Conservation (phyloP, 2,888 invertebrate species). For the Esperia sulphurella region DNA sequence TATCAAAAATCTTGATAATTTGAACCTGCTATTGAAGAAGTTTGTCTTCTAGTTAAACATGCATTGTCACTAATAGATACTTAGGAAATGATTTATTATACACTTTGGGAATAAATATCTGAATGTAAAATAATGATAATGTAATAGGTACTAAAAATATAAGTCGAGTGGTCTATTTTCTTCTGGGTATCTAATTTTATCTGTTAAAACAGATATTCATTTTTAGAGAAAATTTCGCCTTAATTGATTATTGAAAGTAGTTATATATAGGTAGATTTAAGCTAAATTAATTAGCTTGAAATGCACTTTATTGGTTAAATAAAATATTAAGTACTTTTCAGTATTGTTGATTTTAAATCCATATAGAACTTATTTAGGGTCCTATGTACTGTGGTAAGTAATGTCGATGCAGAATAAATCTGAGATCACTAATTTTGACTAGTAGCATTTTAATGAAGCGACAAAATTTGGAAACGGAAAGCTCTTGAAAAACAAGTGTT, state of each 20-base stretch:
- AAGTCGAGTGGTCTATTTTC: conserved; percentile 3
- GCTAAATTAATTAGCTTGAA: conserved; percentile 2
- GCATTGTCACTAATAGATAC: too few species aligned
- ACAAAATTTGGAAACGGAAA: too few species aligned
- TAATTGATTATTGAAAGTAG: conserved; percentile 19
- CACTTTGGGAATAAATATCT: too few species aligned
- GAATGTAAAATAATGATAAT: too few species aligned
- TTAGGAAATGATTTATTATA: too few species aligned
- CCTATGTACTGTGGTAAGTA: conserved; percentile 5
- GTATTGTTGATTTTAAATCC: conserved; percentile 13
- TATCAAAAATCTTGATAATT: too few species aligned
- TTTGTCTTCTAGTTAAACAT: too few species aligned
- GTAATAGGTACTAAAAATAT: background rate
- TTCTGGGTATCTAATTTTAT: background rate
- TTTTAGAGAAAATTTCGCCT: conserved; percentile 21
- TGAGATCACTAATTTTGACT: background rate
- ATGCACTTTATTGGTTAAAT: background rate
- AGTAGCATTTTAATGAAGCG: too few species aligned
- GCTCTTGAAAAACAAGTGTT: too few species aligned
- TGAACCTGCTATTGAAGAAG: too few species aligned
- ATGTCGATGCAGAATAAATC: background rate
- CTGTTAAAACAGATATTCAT: conserved; percentile 9
- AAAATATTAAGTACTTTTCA: conserved; percentile 3
- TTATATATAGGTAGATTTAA: conserved; percentile 13
- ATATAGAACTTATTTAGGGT: conserved; percentile 1